A percentile compares a stretch with the other conserved stretches of the same genome.
These are phyloP conservation scores for Takifugu bimaculatus DNA, from an alignment of 2,113 vertebrate species.

Conservation along the genomic window DNA sequence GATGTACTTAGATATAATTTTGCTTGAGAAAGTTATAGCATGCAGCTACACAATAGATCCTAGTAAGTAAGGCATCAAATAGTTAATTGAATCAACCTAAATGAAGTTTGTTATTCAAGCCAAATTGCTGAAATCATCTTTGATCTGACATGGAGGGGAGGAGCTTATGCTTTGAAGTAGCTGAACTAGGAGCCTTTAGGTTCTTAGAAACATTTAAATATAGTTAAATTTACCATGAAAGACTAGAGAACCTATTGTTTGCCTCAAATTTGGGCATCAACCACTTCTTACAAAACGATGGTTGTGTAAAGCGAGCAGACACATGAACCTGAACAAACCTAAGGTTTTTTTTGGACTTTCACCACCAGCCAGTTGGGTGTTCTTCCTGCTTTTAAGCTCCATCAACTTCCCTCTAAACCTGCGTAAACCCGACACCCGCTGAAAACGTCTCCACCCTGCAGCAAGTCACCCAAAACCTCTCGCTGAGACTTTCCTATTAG, in stretches of 20 bases:
- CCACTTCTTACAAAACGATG: neutral
- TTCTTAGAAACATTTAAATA: too few relatives aligned
- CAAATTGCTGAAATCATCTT: too few relatives aligned
- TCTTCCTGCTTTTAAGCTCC: constrained; percentile 71
- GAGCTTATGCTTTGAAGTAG: too few relatives aligned
- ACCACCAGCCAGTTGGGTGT: constrained; percentile 59
- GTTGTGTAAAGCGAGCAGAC: constrained; percentile 43
- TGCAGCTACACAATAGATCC: neutral
- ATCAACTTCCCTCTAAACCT: constrained; percentile 69
- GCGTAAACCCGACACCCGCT: constrained; percentile 53
- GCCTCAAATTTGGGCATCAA: too few relatives aligned
- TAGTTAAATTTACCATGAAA: too few relatives aligned
- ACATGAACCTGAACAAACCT: constrained; percentile 40
- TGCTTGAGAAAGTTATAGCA: neutral
- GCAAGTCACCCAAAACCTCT: neutral
- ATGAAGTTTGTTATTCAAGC: too few relatives aligned
- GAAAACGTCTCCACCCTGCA: constrained; percentile 51
- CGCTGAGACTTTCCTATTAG: too few relatives aligned
- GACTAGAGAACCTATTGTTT: too few relatives aligned
- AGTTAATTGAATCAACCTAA: too few relatives aligned
- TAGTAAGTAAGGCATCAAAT: too few relatives aligned
- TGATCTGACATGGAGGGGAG: too few relatives aligned
- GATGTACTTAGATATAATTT: neutral
- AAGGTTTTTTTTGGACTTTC: constrained; percentile 21
- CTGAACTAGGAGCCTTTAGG: too few relatives aligned